Evolutionary conservation across 1,140 invertebrate genomes (phyloP).

Genomic region (Microplitis mediator): DNA sequence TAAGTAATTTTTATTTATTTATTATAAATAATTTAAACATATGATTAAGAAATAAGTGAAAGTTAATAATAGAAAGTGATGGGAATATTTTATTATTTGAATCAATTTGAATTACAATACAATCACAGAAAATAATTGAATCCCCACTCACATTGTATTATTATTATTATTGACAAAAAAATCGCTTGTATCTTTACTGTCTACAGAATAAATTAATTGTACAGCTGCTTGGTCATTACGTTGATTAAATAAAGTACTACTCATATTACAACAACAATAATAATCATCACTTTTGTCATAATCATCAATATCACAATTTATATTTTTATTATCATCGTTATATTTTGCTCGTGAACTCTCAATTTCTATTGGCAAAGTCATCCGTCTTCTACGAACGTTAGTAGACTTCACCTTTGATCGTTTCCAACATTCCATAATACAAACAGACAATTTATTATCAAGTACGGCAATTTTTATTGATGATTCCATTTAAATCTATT

Average conservation of each 20-base stretch:
- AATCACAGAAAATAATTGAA: neutral
- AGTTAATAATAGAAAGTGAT: too few relatives aligned
- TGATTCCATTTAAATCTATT: neutral
- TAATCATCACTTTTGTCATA: neutral
- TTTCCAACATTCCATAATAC: slow-evolving; percentile 4
- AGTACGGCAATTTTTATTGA: neutral
- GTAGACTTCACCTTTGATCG: neutral
- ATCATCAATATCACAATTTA: too few relatives aligned
- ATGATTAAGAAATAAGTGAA: too few relatives aligned
- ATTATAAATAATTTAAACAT: too few relatives aligned
- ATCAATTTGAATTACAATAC: neutral
- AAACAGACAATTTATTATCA: neutral
- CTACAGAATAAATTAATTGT: neutral
- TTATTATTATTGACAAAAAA: slow-evolving; percentile 1
- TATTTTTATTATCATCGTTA: neutral
- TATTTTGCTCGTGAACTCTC: neutral
- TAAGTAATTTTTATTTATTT: too few relatives aligned
- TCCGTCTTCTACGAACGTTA: neutral
- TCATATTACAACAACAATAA: neutral
- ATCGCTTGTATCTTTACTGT: neutral
- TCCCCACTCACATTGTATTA: slow-evolving; percentile 36
- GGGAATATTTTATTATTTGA: neutral
- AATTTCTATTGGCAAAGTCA: neutral
- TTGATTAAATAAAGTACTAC: neutral
- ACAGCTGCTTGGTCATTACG: neutral